Conservation (phyloP, 2,113 vertebrate genomes). For the Ptilorrhoa leucosticta region DNA sequence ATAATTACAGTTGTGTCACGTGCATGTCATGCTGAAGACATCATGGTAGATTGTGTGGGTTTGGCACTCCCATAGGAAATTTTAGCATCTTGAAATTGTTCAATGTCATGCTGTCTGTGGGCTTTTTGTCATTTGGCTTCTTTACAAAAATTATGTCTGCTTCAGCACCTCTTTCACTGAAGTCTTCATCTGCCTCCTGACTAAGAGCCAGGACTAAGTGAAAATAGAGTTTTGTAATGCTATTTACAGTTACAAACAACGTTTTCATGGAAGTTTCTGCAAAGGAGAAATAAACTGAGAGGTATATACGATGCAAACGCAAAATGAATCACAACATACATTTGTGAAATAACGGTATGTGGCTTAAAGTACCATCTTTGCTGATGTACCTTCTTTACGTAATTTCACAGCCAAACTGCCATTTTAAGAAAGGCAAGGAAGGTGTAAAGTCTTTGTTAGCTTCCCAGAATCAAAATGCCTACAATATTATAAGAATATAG, state of each 20-base stretch:
- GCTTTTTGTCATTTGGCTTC: background rate
- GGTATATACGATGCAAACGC: background rate
- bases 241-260: background rate
- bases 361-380: background rate
- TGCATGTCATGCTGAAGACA: background rate
- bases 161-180: background rate
- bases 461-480: background rate
- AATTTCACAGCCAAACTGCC: background rate
- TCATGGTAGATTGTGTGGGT: background rate
- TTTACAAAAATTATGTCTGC: background rate
- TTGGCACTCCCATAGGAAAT: background rate
- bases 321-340: background rate
- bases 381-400: background rate
- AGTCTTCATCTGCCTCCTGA: background rate
- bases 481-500: background rate
- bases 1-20: background rate
- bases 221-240: background rate
- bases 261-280: background rate
- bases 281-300: background rate
- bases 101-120: background rate
- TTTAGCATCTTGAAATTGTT: background rate
- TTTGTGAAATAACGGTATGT: background rate
- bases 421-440: background rate
- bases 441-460: background rate
- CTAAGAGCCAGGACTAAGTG: background rate